Evolutionary conservation across 2,888 invertebrate genomes (phyloP).

Genomic region (Ethmia dodecea): DNA sequence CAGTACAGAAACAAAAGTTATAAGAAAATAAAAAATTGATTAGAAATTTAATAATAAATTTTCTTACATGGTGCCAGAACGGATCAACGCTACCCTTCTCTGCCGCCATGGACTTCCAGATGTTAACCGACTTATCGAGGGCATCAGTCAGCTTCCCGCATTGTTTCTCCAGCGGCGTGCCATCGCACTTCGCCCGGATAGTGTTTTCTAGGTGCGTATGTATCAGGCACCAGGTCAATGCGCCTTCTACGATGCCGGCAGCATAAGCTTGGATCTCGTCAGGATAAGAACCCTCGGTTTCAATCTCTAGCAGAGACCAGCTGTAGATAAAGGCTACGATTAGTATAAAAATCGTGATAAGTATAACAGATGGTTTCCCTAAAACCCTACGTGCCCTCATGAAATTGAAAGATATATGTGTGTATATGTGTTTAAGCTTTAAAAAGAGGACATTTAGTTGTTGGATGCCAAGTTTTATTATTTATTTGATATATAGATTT

Average conservation of each 20-base stretch:
- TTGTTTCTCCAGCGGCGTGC: constrained; percentile 64
- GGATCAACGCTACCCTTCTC: constrained; percentile 71
- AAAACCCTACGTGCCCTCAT: too few relatives aligned
- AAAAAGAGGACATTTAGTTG: too few relatives aligned
- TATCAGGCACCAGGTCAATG: constrained; percentile 88
- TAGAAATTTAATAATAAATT: background rate
- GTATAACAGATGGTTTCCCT: too few relatives aligned
- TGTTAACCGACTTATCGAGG: constrained; percentile 80
- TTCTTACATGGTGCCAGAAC: constrained; percentile 89
- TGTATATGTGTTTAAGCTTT: too few relatives aligned
- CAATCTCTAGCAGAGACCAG: constrained; percentile 89
- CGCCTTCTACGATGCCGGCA: constrained; percentile 91
- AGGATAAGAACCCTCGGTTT: constrained; percentile 83
- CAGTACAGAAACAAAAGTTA: too few relatives aligned
- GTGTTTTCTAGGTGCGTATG: constrained; percentile 88
- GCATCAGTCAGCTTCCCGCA: constrained; percentile 82
- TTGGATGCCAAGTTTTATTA: too few relatives aligned
- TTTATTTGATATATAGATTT: too few relatives aligned
- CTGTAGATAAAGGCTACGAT: constrained; percentile 73
- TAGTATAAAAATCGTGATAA: too few relatives aligned
- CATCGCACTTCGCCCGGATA: constrained; percentile 66
- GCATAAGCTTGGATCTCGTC: constrained; percentile 91
- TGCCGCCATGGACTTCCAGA: constrained; percentile 78
- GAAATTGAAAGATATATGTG: too few relatives aligned
- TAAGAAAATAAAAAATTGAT: too few relatives aligned